Base-by-base conservation (phyloP, 2,797 vertebrate genomes). In the Coregonus sp. region DNA sequence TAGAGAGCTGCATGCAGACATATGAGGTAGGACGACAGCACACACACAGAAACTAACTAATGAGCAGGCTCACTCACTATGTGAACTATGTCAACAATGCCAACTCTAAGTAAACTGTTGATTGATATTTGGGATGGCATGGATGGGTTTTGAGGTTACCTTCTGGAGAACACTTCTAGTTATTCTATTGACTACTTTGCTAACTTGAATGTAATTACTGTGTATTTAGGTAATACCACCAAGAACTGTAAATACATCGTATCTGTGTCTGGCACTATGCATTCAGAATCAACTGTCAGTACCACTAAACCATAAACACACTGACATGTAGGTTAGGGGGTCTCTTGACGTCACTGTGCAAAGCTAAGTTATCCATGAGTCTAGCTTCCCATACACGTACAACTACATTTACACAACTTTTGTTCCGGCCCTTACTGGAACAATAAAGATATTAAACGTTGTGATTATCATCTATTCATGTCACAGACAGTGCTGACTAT, bases 1-100 rank as follows among this genome's bases (percentile, higher is more conserved):
- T 98, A 35, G 98, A 99, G 91, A 99, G 97, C 94, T 98, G 98
- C 89, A 99, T 99, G 98, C 96, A 96, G 92, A 96, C 95, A 15
- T 98, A 98, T 0, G 93, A 96, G 94, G 98, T 98, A 86, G 95
- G 95, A 47, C 3, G 40, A n/a, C 29, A 25, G 11, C 20, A 25
- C 9, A 63, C 59, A 63, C 59, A 61, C 7, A 25, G n/a, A 61
- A n/a, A 61, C 40, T 47, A 47, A 47, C 40, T 47, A 47, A 47
- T 47, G 40, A 47, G 9, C 9, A 47, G 9, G 40, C 40, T 47
- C 40, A 47, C 40, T 47, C 40, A 47, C 40, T 47, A 47, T 47
- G 40, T 47, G 2, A 47, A 2, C 40, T 47, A 47, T 47, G 40
- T 47, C 40, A 47, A 47, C 40, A 47, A 47, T 11, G 40, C 40